Conservation (phyloP, 2,888 invertebrate species). For the Pollenia amentaria region DNA sequence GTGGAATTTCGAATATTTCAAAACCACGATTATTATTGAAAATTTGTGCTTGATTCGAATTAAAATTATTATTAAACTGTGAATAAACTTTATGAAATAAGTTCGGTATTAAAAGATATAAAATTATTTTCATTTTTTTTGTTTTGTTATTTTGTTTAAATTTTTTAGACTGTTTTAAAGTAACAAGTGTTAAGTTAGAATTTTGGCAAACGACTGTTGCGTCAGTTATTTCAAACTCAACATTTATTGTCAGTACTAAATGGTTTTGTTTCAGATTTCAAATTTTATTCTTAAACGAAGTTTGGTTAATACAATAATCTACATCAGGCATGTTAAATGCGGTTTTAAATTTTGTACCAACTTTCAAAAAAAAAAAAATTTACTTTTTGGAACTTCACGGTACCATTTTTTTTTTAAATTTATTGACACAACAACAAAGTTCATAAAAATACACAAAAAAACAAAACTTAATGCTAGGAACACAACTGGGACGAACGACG, state of each 20-base stretch:
- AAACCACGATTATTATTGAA: not conserved
- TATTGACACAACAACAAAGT: no score
- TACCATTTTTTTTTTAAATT: no score
- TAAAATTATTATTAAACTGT: constrained; percentile 34
- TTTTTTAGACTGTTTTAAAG: not conserved
- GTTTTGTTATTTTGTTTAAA: constrained; percentile 9
- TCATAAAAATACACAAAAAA: no score
- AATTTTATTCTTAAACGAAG: not conserved
- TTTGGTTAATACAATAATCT: constrained; percentile 12
- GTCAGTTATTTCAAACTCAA: constrained; percentile 23
- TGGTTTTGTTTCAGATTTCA: constrained; percentile 26
- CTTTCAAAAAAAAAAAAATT: no score
- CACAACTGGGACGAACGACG: no score
- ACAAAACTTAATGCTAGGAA: no score
- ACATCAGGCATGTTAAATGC: not conserved
- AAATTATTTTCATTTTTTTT: constrained; percentile 44
- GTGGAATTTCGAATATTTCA: constrained; percentile 1
- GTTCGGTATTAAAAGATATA: constrained; percentile 20
- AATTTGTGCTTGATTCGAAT: not conserved
- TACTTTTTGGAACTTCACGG: no score
- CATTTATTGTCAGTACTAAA: constrained; percentile 56
- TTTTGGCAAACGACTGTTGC: constrained; percentile 47
- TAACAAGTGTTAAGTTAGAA: constrained; percentile 50
- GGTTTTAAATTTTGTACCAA: no score
- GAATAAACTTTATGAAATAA: constrained; percentile 6